Base-by-base conservation (phyloP, 2,113 vertebrate genomes). In the Emydura subglobosa region DNA sequence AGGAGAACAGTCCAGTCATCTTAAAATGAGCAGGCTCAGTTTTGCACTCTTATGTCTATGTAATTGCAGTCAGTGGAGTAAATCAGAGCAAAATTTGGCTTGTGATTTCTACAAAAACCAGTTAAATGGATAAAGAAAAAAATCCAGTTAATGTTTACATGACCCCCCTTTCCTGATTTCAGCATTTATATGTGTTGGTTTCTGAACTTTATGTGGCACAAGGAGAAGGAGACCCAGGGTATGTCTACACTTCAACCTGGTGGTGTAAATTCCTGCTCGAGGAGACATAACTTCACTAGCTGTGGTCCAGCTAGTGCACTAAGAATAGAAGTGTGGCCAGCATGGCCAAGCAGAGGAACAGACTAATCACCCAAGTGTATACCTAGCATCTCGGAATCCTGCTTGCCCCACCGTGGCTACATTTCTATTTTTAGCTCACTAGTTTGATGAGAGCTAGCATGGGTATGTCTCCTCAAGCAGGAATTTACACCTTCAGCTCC, bases 121-220 rank as follows among this genome's bases (percentile, higher is more conserved):
- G 78, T 57, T 82, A 80, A 88, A 88, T 85, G 49, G 6, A 5
- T 85, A 51, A 83, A 13, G 54, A 85, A 85, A 83, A 88, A 78
- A 53, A 61, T 83, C 34, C 86, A 92, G 86, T 57, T 85, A 78
- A 31, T 83, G 34, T 91, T 95, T 92, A 76, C 51, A 68, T 49
- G 31, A 13, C 76, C 1, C 0, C 0, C 83, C 0, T 0, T 27
- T 96, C 10, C 88, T 92, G 68, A 88, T 96, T 83, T 96, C 86
- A 87, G 39, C 82, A 39, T 87, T 93, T 85, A 42, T 86, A 83
- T 90, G 14, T 86, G 31, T 85, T 86, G 78, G 84, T 94, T 82
- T 85, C 87, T 86, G n/a, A 91, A 61, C 87, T 55, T 39, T 86
- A 6, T 90, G 90, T 86, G 85, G 25, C 82, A 65, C 0, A 5